These are phyloP conservation scores for Thaumatotibia leucotreta DNA, from an alignment of 1,140 invertebrate species.

Conservation along the genomic window DNA sequence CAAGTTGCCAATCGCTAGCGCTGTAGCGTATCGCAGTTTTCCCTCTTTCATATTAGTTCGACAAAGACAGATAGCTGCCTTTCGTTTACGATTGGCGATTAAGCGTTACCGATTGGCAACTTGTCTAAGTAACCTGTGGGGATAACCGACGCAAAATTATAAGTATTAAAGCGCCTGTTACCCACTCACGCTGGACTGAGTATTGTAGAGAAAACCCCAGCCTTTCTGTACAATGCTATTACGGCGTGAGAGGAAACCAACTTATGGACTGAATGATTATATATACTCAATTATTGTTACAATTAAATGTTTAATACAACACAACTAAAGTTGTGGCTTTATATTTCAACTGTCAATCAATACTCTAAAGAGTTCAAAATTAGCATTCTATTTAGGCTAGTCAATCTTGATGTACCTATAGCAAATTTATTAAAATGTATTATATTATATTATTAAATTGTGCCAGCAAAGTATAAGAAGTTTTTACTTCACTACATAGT, in stretches of 20 bases:
- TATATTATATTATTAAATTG: slow-evolving; percentile 4
- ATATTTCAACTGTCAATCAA: background rate
- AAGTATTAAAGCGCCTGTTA: background rate
- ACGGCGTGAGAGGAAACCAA: background rate
- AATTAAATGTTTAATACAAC: background rate
- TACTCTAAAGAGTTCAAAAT: background rate
- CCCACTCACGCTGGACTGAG: background rate
- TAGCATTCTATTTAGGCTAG: background rate
- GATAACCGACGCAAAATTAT: background rate
- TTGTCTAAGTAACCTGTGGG: background rate
- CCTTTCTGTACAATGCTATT: background rate
- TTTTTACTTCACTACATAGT: background rate
- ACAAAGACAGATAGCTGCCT: too few relatives aligned
- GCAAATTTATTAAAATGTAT: background rate
- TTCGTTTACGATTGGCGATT: too few relatives aligned
- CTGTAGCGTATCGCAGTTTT: too few relatives aligned
- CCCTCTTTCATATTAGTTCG: too few relatives aligned
- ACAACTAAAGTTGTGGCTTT: slow-evolving; percentile 11
- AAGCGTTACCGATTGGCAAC: too few relatives aligned
- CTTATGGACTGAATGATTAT: slow-evolving; percentile 10
- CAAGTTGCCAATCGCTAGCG: too few relatives aligned
- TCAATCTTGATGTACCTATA: background rate
- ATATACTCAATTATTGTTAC: slow-evolving; percentile 2
- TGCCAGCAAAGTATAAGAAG: background rate
- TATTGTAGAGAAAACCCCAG: background rate